phyloP scores from a whole-genome alignment of 1,140 invertebrate species.

The Polyergus mexicanus region DNA sequence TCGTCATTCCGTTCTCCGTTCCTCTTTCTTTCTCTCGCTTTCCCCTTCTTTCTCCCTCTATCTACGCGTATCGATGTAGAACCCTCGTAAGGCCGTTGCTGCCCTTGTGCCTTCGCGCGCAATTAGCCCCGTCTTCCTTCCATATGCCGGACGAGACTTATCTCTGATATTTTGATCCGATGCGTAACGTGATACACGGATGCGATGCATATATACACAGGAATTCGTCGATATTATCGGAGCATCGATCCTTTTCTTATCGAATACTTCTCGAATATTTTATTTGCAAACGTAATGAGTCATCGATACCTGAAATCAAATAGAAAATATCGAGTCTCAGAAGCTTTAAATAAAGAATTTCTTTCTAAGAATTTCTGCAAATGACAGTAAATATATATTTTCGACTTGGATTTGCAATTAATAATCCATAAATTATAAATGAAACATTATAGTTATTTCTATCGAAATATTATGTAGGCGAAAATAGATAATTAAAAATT shows the following conservation, averaged over 20 bases:
- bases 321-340: not conserved
- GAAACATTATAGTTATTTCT: not conserved
- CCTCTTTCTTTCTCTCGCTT: constrained; percentile 24
- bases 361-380: not conserved
- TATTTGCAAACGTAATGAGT: not conserved
- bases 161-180: constrained; percentile 83
- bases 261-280: not conserved
- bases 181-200: constrained; percentile 68
- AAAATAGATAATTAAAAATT: constrained; percentile 3
- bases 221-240: not conserved
- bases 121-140: constrained; percentile 64
- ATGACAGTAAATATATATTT: not conserved
- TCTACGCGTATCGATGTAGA: not conserved
- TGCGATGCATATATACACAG: constrained; percentile 37
- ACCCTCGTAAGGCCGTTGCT: constrained; percentile 27
- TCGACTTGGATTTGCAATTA: not conserved
- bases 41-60: constrained; percentile 19
- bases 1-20: constrained; percentile 54
- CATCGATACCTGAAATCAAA: constrained; percentile 29
- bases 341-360: not conserved
- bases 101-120: constrained; percentile 50
- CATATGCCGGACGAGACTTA: constrained; percentile 48
- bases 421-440: not conserved
- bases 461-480: not conserved
- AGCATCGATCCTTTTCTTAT: constrained; percentile 5